Percentiles rank a stretch among this genome's conserved stretches.
Conservation (phyloP, 1,140 invertebrate species). For the Drosophila azteca region DNA sequence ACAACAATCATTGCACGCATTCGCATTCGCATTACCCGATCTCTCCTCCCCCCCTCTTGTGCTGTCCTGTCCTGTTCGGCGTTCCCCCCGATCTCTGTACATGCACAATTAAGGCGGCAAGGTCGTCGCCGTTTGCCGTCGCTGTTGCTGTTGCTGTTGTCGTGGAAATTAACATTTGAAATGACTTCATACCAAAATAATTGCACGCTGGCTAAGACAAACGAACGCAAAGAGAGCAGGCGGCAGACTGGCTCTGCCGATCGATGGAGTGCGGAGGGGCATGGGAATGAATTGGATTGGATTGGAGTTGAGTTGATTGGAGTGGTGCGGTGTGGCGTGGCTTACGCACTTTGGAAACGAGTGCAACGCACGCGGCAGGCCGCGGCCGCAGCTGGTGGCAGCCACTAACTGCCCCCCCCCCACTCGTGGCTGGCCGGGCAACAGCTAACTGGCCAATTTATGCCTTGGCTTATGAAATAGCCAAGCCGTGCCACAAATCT, state of each 20-base stretch:
- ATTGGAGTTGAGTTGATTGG: too few species aligned
- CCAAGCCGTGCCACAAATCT: conserved; percentile 2
- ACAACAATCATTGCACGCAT: conserved; percentile 66
- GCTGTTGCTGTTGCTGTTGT: conserved; percentile 38
- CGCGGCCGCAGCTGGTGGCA: conserved; percentile 3
- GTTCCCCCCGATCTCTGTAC: conserved; percentile 10
- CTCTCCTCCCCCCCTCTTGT: neutral
- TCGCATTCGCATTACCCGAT: conserved; percentile 20
- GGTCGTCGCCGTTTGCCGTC: conserved; percentile 60
- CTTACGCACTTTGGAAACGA: conserved; percentile 45
- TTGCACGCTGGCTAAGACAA: conserved; percentile 24
- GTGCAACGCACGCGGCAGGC: conserved; percentile 48
- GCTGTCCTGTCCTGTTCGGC: neutral
- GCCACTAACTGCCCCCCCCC: neutral
- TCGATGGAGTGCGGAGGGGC: too few species aligned
- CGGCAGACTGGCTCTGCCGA: too few species aligned
- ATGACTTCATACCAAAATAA: conserved; percentile 71
- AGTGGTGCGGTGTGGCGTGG: neutral
- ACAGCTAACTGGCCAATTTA: conserved; percentile 32
- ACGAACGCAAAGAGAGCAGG: neutral
- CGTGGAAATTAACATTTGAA: conserved; percentile 63
- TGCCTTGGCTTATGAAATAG: conserved; percentile 36
- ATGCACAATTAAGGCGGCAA: conserved; percentile 68
- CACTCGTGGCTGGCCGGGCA: conserved; percentile 20
- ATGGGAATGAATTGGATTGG: too few species aligned